Base-by-base conservation (phyloP, 1,140 invertebrate species). In the Drosophila yakuba region DNA sequence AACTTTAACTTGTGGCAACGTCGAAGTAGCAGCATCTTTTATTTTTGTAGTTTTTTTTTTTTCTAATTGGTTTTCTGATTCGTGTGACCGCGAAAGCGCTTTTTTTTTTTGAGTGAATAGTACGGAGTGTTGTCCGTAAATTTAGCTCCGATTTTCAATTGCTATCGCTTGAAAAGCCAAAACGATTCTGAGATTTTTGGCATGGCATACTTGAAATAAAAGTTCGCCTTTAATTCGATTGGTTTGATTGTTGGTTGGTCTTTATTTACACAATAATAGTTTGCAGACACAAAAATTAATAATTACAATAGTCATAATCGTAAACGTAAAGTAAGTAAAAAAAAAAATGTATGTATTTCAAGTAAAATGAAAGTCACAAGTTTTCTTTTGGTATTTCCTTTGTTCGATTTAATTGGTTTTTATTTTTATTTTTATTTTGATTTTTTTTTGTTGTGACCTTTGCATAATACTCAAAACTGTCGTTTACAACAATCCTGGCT, bases 231-330 rank as follows among this genome's bases (percentile, higher is more conserved):
- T 10, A 0, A 12, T 58, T 69, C 4, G 38, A 10, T 48, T 72
- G 8, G 20, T 48, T 14, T 14, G 45, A 47, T 69, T 20, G 68
- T 20, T 45, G 35, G 35, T 72, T 71, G 54, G 38, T 73, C 47
- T 73, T 73, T 73, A 73, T 73, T 73, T 73, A 73, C 55, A 72
- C 69, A 71, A 69, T 69, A 71, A 71, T 71, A 76, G 57, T 73
- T 73, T 41, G 69, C 48, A 63, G 48, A 74, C 69, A 75, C 48
- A 68, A 69, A 77, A 69, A 77, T 62, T 74, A 43, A 55, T 74
- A 69, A 71, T 69, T 71, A 69, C 64, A 71, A 71, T 69, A 71
- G 66, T 20, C 43, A 51, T 73, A 72, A 72, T 72, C 69, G 67
- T 72, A 60, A 51, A 60, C 54, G 32, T 76, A 54, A 68, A 32